Evolutionary conservation across 2,113 vertebrate genomes (phyloP), one percentile per base, ranked within the genome.

Genomic region (Todiramphus saurophagus): DNA sequence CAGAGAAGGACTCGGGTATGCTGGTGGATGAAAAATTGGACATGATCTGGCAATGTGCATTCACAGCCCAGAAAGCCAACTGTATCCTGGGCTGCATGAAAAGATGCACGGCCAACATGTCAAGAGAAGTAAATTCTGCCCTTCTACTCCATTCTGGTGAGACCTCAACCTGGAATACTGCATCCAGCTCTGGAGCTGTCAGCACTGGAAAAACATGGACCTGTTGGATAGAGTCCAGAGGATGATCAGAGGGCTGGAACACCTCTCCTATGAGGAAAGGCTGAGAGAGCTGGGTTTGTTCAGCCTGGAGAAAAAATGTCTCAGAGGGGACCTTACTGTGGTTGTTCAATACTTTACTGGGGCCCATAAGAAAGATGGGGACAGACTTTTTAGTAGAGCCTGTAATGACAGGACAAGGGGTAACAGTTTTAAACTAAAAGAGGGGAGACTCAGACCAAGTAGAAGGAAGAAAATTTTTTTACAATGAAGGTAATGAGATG

Each of bases 171-270:
- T 83, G 66, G 5, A 63, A 16, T 13, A 37, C 30, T 63, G 37
- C 7, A 3, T 62, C 15, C 94, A 85, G 59, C 10, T 63, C 21
- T 50, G 19, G 19, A 58, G 23, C 14, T 48, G 37, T 41, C 53
- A 77, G 19, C 30, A 72, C 35, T 56, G 20, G 24, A n/a, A 73
- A 30, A 27, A 64, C 9, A 31, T 31, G 28, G 12, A 81, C 10
- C 8, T 58, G 16, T 9, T 77, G 25, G 8, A 67, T 11, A 0
- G 0, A 25, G 12, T 60, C 50, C 62, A 83, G 51, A 67, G 62
- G 24, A 74, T 30, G 12, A 35, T 48, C 31, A 59, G 48, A 64
- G n/a, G 19, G 19, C 2, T 79, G 18, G 10, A 92, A 7, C 24
- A 17, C 13, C 15, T 63, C 48, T 84, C 14, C 53, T 44, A 0